Evolutionary conservation across 2,113 vertebrate genomes (phyloP), one percentile per base, ranked within the genome.

Genomic region (Takifugu bimaculatus): DNA sequence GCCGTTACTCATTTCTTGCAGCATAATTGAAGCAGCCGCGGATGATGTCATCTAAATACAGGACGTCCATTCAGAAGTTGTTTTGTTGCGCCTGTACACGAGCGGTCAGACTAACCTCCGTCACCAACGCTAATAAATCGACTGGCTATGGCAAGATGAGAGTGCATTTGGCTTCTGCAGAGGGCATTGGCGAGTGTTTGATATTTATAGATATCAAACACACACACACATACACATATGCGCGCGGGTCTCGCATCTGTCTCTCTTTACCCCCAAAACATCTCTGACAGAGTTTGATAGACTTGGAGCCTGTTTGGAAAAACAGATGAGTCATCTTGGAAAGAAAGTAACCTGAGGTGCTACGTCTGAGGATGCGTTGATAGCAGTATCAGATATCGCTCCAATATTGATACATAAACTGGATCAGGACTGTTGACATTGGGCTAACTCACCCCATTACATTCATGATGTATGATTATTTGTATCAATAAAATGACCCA

Each of bases 1-100:
- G 59, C 83, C 77, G 75, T 79, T 80, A 81, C 75, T 81, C 63
- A 78, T 85, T 86, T 85, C 73, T 86, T 78, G 80, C 75, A 70
- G 82, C 57, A 74, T 80, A 84, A 83, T 71, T 79, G 75, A 83
- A 82, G 72, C 74, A 72, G 73, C 79, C 64, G 54, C 48, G 62
- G 74, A 79, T 88, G 87, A 88, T 86, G 83, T 89, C 86, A 89
- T 82, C 83, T 70, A 85, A 82, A 85, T 60, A 84, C 75, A 80
- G 60, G 81, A 80, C 74, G 78, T 72, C 69, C 70, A 77, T 83
- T 83, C 81, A 83, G 80, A 76, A 78, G 72, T 81, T 85, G 72
- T 88, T 82, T 82, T 83, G 84, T 80, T 80, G 77, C 76, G 70
- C 56, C 58, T 11, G 54, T 70, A 80, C 84, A 74, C 52, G 66